phyloP scores from a whole-genome alignment of 2,113 vertebrate species.

The Odontesthes bonariensis region DNA sequence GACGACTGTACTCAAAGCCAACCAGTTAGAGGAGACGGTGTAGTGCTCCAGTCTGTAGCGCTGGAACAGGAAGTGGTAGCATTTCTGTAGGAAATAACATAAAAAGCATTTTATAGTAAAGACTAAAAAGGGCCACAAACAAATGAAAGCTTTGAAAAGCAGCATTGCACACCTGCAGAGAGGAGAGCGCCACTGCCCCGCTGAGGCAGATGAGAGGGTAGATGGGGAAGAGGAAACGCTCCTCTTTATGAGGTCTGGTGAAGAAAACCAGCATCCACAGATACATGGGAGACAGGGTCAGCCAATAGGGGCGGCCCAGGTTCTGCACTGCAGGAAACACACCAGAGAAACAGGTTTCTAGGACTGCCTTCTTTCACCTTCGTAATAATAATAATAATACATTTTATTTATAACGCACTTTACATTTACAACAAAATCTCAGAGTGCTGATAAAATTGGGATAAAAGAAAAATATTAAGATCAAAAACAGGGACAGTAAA shows the following conservation, averaged over 20 bases:
- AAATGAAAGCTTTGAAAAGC: neutral
- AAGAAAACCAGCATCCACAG: constrained; percentile 98
- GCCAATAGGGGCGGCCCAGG: constrained; percentile 97
- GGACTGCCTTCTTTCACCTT: too few relatives aligned
- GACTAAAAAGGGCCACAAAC: neutral
- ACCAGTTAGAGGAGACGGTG: constrained; percentile 94
- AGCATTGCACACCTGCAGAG: constrained; percentile 88
- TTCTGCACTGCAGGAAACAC: constrained; percentile 92
- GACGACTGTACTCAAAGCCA: constrained; percentile 89
- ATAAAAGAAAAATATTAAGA: too few relatives aligned
- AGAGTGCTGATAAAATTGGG: too few relatives aligned
- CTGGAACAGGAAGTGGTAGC: constrained; percentile 98
- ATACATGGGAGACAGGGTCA: constrained; percentile 98
- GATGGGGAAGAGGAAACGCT: constrained; percentile 96
- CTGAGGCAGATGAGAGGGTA: constrained; percentile 97
- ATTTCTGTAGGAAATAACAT: constrained; percentile 87
- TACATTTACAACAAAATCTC: too few relatives aligned
- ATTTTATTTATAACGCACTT: too few relatives aligned
- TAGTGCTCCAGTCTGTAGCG: constrained; percentile 96
- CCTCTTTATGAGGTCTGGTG: constrained; percentile 95
- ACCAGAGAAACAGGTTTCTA: too few relatives aligned
- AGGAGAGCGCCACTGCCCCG: constrained; percentile 93
- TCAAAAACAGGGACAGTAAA: too few relatives aligned
- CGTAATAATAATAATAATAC: too few relatives aligned
- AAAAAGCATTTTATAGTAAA: too few relatives aligned